Percentiles rank a stretch among this genome's conserved stretches.
phyloP scores from a whole-genome alignment of 2,888 invertebrate genomes.

The Mythimna ferrago region DNA sequence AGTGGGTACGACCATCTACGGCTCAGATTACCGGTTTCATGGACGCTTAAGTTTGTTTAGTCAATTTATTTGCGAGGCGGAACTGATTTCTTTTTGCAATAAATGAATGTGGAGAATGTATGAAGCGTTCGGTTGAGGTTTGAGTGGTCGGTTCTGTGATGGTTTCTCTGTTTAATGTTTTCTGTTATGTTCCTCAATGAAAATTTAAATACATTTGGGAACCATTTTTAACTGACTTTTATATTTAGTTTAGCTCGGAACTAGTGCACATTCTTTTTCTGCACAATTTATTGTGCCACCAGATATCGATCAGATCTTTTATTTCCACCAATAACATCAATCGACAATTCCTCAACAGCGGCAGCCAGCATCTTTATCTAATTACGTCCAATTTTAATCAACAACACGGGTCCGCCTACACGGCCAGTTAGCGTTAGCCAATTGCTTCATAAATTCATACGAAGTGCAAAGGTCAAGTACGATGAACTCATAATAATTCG shows the following conservation, averaged over 20 bases:
- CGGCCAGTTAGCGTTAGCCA: constrained; percentile 60
- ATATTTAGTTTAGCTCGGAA: too few relatives aligned
- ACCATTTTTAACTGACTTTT: too few relatives aligned
- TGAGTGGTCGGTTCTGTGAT: background rate
- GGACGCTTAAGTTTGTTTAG: constrained; percentile 60
- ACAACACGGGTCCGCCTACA: constrained; percentile 65
- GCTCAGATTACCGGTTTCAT: constrained; percentile 60
- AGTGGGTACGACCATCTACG: constrained; percentile 53
- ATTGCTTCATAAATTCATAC: constrained; percentile 70
- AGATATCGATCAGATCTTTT: background rate
- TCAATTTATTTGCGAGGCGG: constrained; percentile 59
- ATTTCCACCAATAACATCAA: constrained; percentile 22
- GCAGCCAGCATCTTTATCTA: constrained; percentile 53
- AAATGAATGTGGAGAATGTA: constrained; percentile 24
- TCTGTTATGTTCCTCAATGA: background rate
- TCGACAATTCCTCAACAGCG: constrained; percentile 52
- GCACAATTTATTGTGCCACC: background rate
- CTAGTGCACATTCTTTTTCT: too few relatives aligned
- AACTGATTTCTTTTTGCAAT: constrained; percentile 58
- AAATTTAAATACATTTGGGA: too few relatives aligned
- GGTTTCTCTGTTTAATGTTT: background rate
- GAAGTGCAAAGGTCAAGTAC: constrained; percentile 85
- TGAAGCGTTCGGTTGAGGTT: background rate
- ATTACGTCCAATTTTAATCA: constrained; percentile 70
- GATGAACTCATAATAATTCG: constrained; percentile 81